Percentiles rank a stretch among this genome's conserved stretches.
These are phyloP conservation scores for Lacanobia oleracea DNA, from an alignment of 2,888 invertebrate genomes.

Conservation along the genomic window DNA sequence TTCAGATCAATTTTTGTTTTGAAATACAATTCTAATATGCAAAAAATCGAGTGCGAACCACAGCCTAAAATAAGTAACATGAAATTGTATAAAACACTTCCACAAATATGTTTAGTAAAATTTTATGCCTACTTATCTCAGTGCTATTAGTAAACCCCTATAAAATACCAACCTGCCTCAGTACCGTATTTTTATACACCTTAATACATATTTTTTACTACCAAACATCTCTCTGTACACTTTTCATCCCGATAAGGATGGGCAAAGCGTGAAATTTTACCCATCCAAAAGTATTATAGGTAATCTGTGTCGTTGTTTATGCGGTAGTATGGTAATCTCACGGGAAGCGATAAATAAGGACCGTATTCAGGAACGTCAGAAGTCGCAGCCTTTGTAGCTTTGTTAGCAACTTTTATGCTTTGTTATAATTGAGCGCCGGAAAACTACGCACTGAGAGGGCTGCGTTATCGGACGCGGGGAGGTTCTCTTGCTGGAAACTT, in stretches of 20 bases:
- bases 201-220: slow-evolving; percentile 63
- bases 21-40: not conserved
- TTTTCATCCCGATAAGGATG: slow-evolving; percentile 68
- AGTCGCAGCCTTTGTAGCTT: slow-evolving; percentile 74
- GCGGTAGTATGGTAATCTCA: slow-evolving; percentile 75
- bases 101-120: slow-evolving; percentile 48
- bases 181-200: slow-evolving; percentile 51
- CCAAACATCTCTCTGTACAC: slow-evolving; percentile 59
- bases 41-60: not conserved
- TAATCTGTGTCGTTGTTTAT: slow-evolving; percentile 77
- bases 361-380: slow-evolving; percentile 71
- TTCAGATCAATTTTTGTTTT: slow-evolving; percentile 2
- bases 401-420: slow-evolving; percentile 77
- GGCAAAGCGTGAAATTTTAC: slow-evolving; percentile 72
- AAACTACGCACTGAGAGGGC: slow-evolving; percentile 59
- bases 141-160: slow-evolving; percentile 63
- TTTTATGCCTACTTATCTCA: slow-evolving; percentile 59
- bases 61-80: slow-evolving; percentile 30
- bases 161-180: slow-evolving; percentile 55
- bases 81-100: slow-evolving; percentile 41
- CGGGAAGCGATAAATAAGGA: slow-evolving; percentile 78
- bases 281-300: slow-evolving; percentile 66
- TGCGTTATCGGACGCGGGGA: slow-evolving; percentile 37
- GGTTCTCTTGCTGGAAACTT: slow-evolving; percentile 41
- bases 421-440: slow-evolving; percentile 75